Evolutionary conservation across 2,888 invertebrate species (phyloP), one percentile per base, ranked within the genome.

Genomic region (Chorisops tibialis): DNA sequence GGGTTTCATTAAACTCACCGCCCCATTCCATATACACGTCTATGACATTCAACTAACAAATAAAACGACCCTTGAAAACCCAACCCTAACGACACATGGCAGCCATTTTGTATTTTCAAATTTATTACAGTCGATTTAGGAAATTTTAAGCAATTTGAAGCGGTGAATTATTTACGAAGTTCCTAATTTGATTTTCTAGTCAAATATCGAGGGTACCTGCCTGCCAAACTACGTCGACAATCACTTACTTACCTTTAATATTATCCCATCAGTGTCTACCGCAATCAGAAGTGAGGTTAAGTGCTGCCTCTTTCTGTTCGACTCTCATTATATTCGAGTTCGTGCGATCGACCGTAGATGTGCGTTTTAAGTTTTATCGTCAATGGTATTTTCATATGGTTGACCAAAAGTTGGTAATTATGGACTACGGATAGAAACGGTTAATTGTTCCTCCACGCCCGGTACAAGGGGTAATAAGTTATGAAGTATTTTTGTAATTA

Each of bases 131-230:
- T 14, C 54, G 22, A 54, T 43, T 54, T 54, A 39, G 39, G 39
- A 38, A 37, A 39, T 52, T 38, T 52, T n/a, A 16, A 38, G 14
- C 41, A 41, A 54, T 54, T 54, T 12, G 54, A 54, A 54, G 54
- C 54, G 24, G 41, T 54, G 54, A 54, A 54, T 54, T 54, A 54
- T 54, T 54, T 41, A 54, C 24, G 14, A 43, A 41, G 14, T 14
- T 51, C 24, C 54, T 54, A 54, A 54, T 54, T 54, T 43, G 43
- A 54, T 54, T 54, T 54, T 54, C 43, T n/a, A 43, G 41, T 54
- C 39, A 22, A 35, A 37, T 24, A 22, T 16, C 35, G 37, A n/a
- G n/a, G n/a, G 18, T 50, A 37, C 45, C 9, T 47, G 7, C 47
- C 16, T 19, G 18, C 19, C 11, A 6, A 47, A 18, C 9, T 16